A percentile compares a stretch with the other conserved stretches of the same genome.
Evolutionary conservation across 2,888 invertebrate genomes (phyloP).

Genomic region (Agonopterix subpropinquella): DNA sequence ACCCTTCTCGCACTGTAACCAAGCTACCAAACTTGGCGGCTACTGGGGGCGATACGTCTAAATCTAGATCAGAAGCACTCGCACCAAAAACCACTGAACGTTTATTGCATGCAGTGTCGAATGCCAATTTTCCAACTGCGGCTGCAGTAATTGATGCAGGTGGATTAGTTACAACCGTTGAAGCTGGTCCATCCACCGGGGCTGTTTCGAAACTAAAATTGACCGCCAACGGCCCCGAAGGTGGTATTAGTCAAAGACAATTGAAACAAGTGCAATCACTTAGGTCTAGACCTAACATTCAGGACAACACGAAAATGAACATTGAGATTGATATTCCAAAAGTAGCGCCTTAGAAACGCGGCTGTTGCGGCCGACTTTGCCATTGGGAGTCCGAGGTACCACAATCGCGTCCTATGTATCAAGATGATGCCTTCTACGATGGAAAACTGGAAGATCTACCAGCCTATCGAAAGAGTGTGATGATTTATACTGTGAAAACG

Average conservation of each 20-base stretch:
- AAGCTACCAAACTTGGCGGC: slow-evolving; percentile 31
- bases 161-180: background rate
- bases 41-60: slow-evolving; percentile 19
- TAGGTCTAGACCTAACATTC: slow-evolving; percentile 38
- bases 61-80: slow-evolving; percentile 25
- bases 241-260: slow-evolving; percentile 37
- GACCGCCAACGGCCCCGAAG: slow-evolving; percentile 36
- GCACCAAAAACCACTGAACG: slow-evolving; percentile 34
- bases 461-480: slow-evolving; percentile 52
- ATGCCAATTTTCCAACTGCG: slow-evolving; percentile 31
- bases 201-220: slow-evolving; percentile 42
- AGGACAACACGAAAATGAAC: slow-evolving; percentile 27
- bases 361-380: slow-evolving; percentile 42
- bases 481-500: slow-evolving; percentile 35
- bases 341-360: background rate
- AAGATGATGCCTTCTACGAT: slow-evolving; percentile 62
- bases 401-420: slow-evolving; percentile 58
- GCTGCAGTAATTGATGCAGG: slow-evolving; percentile 13
- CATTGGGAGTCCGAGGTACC: slow-evolving; percentile 53
- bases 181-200: slow-evolving; percentile 20
- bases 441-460: slow-evolving; percentile 50
- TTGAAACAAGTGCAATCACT: slow-evolving; percentile 54
- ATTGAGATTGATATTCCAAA: slow-evolving; percentile 23
- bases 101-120: slow-evolving; percentile 32
- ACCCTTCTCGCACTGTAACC: slow-evolving; percentile 54